phyloP scores from a whole-genome alignment of 1,140 invertebrate species.

The Daktulosphaira vitifoliae region DNA sequence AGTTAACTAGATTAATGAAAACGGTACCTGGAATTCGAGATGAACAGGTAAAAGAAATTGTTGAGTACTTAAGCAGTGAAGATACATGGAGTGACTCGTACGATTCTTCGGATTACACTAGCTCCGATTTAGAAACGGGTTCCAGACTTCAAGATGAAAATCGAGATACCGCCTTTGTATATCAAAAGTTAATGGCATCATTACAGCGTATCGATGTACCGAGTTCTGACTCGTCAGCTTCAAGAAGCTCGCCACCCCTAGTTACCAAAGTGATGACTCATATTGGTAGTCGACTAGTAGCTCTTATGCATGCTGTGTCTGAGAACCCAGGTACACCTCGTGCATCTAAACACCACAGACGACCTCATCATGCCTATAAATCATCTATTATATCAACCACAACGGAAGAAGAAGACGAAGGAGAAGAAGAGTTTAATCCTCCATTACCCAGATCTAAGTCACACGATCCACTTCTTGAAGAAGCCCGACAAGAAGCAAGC shows the following conservation, averaged over 20 bases:
- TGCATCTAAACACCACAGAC: conserved; percentile 36
- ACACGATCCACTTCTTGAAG: conserved; percentile 58
- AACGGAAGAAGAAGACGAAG: conserved; percentile 55
- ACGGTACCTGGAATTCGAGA: conserved; percentile 81
- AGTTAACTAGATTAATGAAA: conserved; percentile 82
- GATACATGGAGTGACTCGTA: conserved; percentile 89
- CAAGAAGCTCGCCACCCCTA: conserved; percentile 71
- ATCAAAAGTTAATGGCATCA: conserved; percentile 71
- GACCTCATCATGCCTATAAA: conserved; percentile 37
- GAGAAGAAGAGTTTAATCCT: conserved; percentile 47
- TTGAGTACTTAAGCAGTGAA: conserved; percentile 81
- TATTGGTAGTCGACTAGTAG: conserved; percentile 77
- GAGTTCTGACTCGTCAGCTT: conserved; percentile 47
- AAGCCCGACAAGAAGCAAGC: conserved; percentile 64
- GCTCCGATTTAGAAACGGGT: conserved; percentile 68
- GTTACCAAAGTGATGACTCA: conserved; percentile 88
- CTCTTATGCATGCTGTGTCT: conserved; percentile 85
- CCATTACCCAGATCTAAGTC: conserved; percentile 60
- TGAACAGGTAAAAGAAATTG: conserved; percentile 80
- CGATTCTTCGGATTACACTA: conserved; percentile 81
- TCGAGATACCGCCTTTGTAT: conserved; percentile 67
- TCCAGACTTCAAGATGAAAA: conserved; percentile 66
- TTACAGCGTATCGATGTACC: conserved; percentile 60
- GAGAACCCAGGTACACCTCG: conserved; percentile 49
- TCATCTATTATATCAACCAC: conserved; percentile 15